A percentile compares a stretch with the other conserved stretches of the same genome.
phyloP scores from a whole-genome alignment of 2,797 vertebrate species.

The Sebastes hubbsi region DNA sequence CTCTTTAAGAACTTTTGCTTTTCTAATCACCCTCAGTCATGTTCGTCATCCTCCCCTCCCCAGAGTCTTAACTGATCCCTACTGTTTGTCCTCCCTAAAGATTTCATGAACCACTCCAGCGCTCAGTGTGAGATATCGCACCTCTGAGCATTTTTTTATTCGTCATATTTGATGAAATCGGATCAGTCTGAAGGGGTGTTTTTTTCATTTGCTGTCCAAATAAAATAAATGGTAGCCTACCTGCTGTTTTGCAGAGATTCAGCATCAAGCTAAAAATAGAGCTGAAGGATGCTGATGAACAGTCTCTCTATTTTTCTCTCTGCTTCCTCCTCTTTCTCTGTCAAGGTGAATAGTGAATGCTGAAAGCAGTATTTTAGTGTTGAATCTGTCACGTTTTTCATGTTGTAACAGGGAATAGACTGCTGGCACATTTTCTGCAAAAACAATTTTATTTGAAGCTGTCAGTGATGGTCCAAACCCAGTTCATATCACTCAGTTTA shows the following conservation, averaged over 20 bases:
- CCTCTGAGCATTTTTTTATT: constrained; percentile 29
- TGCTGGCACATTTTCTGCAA: not conserved
- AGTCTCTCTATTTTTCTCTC: constrained; percentile 20
- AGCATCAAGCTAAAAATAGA: constrained; percentile 77
- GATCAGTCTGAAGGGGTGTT: constrained; percentile 26
- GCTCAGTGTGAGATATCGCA: constrained; percentile 23
- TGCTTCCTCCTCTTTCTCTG: constrained; percentile 16
- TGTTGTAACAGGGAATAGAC: not conserved
- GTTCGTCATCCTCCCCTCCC: not conserved
- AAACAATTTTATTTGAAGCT: not conserved
- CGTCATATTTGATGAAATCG: constrained; percentile 46
- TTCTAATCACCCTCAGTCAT: constrained; percentile 11
- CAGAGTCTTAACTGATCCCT: constrained; percentile 3
- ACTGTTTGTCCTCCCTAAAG: constrained; percentile 1
- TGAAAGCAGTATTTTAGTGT: not conserved
- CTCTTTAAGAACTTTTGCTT: constrained; percentile 10
- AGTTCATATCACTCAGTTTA: constrained; percentile 15
- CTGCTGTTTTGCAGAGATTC: constrained; percentile 64
- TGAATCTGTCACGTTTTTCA: not conserved
- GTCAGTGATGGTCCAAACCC: not conserved
- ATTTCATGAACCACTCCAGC: not conserved
- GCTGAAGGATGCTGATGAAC: constrained; percentile 61
- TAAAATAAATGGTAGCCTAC: constrained; percentile 57
- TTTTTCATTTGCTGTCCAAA: constrained; percentile 54
- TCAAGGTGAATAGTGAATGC: constrained; percentile 5